Conservation (phyloP, 2,113 vertebrate species). For the Vimba vimba region DNA sequence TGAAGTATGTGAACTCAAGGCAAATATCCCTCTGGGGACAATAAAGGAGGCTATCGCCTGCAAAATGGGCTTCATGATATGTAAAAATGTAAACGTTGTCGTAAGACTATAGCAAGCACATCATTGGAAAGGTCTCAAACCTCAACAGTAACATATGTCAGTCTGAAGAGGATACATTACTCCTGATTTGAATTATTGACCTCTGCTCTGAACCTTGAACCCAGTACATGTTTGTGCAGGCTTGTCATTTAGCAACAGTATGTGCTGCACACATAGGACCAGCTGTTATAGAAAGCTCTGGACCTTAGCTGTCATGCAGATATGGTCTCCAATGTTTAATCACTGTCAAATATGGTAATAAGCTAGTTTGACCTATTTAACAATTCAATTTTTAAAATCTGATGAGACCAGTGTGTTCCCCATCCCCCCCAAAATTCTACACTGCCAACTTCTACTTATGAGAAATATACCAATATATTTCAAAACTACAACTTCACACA, state of each 20-base stretch:
- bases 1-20: background rate
- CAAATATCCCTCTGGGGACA: no score
- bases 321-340: background rate
- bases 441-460: background rate
- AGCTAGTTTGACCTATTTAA: no score
- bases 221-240: no score
- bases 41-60: background rate
- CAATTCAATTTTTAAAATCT: background rate
- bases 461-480: background rate
- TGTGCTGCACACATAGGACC: no score
- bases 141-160: background rate
- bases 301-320: background rate
- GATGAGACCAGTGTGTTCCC: background rate
- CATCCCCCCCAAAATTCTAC: background rate
- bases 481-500: background rate
- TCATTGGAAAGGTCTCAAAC: background rate
- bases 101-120: background rate
- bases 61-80: no score
- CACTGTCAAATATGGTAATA: no score
- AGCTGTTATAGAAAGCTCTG: slow-evolving; percentile 2
- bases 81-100: background rate
- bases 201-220: no score
- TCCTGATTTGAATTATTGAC: background rate
- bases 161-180: slow-evolving; percentile 9
- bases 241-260: no score